Percentiles rank a stretch among this genome's conserved stretches.
Evolutionary conservation across 2,113 vertebrate genomes (phyloP).

Genomic region (Cricetomys ansorgei): DNA sequence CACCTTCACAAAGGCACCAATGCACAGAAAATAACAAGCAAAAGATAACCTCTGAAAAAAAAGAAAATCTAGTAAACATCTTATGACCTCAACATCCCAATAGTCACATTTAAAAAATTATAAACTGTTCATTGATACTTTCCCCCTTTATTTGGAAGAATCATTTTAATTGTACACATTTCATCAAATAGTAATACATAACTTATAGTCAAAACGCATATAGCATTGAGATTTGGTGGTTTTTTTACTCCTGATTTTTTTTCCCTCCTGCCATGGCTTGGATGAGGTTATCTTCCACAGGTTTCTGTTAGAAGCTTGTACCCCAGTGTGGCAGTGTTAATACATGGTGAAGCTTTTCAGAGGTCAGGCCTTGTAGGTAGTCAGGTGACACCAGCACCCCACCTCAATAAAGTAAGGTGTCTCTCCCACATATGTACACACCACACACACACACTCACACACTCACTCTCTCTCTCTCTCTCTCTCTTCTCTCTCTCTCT

Average conservation of each 20-base stretch:
- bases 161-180: slow-evolving; percentile 41
- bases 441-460: no score
- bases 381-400: background rate
- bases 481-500: no score
- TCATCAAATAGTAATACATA: slow-evolving; percentile 22
- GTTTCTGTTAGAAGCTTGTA: background rate
- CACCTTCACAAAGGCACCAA: no score
- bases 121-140: slow-evolving; percentile 48
- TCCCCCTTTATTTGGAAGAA: background rate
- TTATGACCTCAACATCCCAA: background rate
- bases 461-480: no score
- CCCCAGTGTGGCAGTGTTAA: no score
- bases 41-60: no score
- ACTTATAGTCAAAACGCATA: slow-evolving; percentile 25
- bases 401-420: background rate
- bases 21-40: no score
- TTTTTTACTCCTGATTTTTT: background rate
- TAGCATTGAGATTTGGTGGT: slow-evolving; percentile 35
- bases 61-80: background rate
- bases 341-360: background rate
- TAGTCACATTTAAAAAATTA: background rate
- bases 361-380: background rate
- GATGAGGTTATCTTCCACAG: background rate
- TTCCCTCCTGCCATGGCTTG: background rate
- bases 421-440: background rate